Conservation (phyloP, 1,140 invertebrate species). For the Drosophila funebris region DNA sequence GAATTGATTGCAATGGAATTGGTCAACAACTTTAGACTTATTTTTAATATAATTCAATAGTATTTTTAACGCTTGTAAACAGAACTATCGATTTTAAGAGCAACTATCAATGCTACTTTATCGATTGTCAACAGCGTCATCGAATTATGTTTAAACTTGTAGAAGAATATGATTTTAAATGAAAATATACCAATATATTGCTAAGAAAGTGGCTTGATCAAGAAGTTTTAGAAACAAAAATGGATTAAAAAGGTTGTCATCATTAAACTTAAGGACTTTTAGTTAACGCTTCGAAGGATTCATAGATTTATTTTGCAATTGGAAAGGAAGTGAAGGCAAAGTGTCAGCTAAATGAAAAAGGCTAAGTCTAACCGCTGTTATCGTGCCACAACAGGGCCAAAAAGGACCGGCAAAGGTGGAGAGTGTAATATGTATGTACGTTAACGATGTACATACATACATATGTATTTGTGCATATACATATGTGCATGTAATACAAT, state of each 20-base stretch:
- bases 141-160: too few relatives aligned
- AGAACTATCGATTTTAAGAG: too few relatives aligned
- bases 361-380: not conserved
- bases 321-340: not conserved
- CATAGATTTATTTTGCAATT: not conserved
- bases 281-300: not conserved
- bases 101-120: too few relatives aligned
- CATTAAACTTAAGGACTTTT: not conserved
- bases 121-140: too few relatives aligned
- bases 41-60: too few relatives aligned
- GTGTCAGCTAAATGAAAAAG: not conserved
- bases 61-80: too few relatives aligned
- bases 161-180: too few relatives aligned
- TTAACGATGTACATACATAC: slow-evolving; percentile 9
- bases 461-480: not conserved
- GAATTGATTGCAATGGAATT: too few relatives aligned
- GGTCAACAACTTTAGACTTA: too few relatives aligned
- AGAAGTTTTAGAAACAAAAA: too few relatives aligned
- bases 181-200: too few relatives aligned
- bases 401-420: not conserved
- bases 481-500: slow-evolving; percentile 6
- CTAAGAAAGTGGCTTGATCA: too few relatives aligned
- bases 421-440: not conserved
- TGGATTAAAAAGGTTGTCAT: not conserved
- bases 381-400: not conserved